Base-by-base conservation (phyloP, 1,140 invertebrate species). In the Sinonovacula constricta region DNA sequence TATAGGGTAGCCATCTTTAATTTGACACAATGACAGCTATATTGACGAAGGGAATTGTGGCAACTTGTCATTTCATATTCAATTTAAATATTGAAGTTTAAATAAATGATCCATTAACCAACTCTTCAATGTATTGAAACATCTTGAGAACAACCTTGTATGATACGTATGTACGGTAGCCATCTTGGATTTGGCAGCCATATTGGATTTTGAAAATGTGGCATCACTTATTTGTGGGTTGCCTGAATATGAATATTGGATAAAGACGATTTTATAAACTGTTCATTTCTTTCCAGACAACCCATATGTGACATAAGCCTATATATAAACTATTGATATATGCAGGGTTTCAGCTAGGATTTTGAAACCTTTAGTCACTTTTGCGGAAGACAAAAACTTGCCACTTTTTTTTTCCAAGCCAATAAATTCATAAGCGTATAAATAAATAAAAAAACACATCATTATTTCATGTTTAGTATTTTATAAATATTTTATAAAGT, bases 401-500 rank as follows among this genome's bases (percentile, higher is more conserved):
- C 39, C 39, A 45, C 39, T 45, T 45, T 45, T 45, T 45, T 45
- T 45, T 45, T 45, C 39, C 39, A 45, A 45, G 39, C 39, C 39
- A 45, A 45, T 45, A 45, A 45, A 45, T 45, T 45, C 39, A 45
- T 45, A 45, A 45, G 39, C 39, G 39, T 45, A 45, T 45, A 45
- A 45, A 45, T 45, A 45, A 45, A 45, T 45, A 45, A 45, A 45
- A 45, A 45, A 45, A 45, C 39, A 45, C 39, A 45, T 45, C 39
- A 45, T 45, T 45, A 45, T 45, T 45, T 45, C 39, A 45, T 45
- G 39, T 45, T 45, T 45, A 45, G 39, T 45, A 45, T 45, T 45
- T 45, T 45, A 45, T 45, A 45, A 45, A 45, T 45, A 45, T 45
- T 45, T 45, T 45, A 45, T 45, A 45, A 45, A 45, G 39, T 45